Conservation (phyloP, 2,797 vertebrate genomes). For the Neomorphus geoffroyi region DNA sequence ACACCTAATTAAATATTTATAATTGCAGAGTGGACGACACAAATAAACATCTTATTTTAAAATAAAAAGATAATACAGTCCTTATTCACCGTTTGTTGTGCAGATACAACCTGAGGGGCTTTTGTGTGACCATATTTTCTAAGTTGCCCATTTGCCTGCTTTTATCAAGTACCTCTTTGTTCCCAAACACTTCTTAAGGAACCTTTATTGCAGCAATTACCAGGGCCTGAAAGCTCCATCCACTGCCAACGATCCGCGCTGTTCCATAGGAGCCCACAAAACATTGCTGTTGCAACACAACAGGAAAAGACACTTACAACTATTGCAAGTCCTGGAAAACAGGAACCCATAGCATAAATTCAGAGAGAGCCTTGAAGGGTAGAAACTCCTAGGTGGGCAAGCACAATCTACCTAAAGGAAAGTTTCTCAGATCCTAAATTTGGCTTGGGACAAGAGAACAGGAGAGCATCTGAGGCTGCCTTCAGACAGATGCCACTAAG, state of each 20-base stretch:
- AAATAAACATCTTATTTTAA: neutral
- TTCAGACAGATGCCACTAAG: neutral
- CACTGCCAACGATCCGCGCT: neutral
- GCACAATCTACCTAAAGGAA: neutral
- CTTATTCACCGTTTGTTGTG: neutral
- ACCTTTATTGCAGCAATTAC: neutral
- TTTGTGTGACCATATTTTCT: neutral
- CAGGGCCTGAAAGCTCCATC: neutral
- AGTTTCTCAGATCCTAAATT: neutral
- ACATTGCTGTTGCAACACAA: neutral
- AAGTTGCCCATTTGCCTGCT: neutral
- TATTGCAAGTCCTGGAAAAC: neutral
- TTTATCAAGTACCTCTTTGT: neutral
- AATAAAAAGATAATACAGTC: neutral
- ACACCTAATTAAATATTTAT: constrained; percentile 17
- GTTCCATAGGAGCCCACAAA: neutral
- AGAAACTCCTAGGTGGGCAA: neutral
- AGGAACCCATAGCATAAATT: neutral
- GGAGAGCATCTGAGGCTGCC: neutral
- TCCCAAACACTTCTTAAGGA: neutral
- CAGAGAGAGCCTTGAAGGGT: neutral
- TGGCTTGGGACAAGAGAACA: neutral
- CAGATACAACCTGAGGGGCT: neutral
- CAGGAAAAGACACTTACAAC: neutral
- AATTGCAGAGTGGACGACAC: neutral